A percentile compares a stretch with the other conserved stretches of the same genome.
Conservation (phyloP, 2,888 invertebrate genomes). For the Dione vanillae region DNA sequence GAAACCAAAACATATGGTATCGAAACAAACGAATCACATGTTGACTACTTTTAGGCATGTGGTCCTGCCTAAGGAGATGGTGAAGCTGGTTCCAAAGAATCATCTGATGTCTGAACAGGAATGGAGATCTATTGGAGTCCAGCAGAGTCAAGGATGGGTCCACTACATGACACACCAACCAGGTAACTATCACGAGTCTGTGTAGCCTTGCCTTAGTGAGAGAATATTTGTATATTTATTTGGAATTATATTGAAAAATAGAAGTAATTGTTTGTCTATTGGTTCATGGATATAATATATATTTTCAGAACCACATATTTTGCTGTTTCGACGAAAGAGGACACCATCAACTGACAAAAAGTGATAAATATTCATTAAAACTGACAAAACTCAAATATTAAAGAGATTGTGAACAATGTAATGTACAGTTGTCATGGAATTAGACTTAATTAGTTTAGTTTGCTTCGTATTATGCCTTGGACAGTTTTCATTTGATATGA, state of each 20-base stretch:
- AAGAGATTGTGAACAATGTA: constrained; percentile 49
- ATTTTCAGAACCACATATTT: constrained; percentile 93
- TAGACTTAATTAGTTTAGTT: constrained; percentile 60
- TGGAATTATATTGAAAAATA: too few relatives aligned
- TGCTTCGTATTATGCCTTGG: constrained; percentile 56
- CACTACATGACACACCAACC: constrained; percentile 99
- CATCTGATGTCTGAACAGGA: constrained; percentile 97
- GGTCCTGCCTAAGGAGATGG: constrained; percentile 95
- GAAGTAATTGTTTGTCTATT: not conserved
- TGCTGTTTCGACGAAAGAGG: constrained; percentile 91
- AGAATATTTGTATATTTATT: not conserved
- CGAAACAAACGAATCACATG: not conserved
- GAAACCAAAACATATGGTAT: not conserved
- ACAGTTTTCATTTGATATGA: constrained; percentile 35
- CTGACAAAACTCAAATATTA: too few relatives aligned
- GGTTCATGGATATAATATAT: not conserved
- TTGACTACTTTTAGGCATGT: constrained; percentile 90
- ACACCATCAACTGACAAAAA: constrained; percentile 74
- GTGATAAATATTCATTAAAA: too few relatives aligned
- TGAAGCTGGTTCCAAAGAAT: constrained; percentile 94
- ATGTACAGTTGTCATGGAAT: constrained; percentile 62
- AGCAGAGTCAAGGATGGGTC: constrained; percentile 98
- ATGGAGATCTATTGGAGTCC: constrained; percentile 97
- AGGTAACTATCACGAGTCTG: constrained; percentile 77
- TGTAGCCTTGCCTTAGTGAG: not conserved